phyloP scores from a whole-genome alignment of 2,797 vertebrate species.

The Manis crassicaudata region DNA sequence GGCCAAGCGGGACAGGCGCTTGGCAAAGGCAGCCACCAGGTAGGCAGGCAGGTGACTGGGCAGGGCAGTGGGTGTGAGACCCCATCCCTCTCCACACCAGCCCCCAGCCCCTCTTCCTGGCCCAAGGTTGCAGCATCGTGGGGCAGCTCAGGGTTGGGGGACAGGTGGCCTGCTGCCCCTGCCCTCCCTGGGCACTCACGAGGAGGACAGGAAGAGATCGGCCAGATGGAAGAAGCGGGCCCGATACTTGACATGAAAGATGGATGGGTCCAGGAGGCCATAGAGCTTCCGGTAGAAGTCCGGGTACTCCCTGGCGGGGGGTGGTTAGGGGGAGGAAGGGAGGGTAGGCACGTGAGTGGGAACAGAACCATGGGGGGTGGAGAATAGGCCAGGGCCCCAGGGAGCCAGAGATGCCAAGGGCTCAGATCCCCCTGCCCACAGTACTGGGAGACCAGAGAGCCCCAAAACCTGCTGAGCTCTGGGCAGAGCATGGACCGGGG shows the following conservation, averaged over 20 bases:
- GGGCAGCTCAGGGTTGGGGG: neutral
- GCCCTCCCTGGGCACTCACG: constrained; percentile 85
- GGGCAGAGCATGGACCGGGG: too few relatives aligned
- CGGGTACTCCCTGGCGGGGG: constrained; percentile 92
- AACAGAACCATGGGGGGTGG: rapidly evolving
- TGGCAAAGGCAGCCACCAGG: constrained; percentile 95
- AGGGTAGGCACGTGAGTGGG: neutral
- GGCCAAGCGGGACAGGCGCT: constrained; percentile 93
- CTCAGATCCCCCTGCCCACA: neutral
- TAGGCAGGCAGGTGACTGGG: constrained; percentile 94
- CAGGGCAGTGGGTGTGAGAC: rapidly evolving
- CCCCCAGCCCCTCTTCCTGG: neutral
- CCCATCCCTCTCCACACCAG: rapidly evolving
- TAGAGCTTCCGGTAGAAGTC: constrained; percentile 98
- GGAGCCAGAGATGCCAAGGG: neutral
- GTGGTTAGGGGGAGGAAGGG: neutral
- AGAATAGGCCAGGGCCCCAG: neutral
- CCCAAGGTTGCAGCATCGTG: rapidly evolving
- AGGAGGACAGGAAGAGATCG: constrained; percentile 95
- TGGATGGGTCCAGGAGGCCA: constrained; percentile 93
- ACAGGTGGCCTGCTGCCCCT: rapidly evolving
- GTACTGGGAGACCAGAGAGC: too few relatives aligned
- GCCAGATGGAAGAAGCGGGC: constrained; percentile 95
- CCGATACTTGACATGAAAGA: constrained; percentile 96
- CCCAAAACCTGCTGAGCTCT: neutral